Evolutionary conservation across 2,888 invertebrate genomes (phyloP).

Genomic region (Ectemnius lituratus): DNA sequence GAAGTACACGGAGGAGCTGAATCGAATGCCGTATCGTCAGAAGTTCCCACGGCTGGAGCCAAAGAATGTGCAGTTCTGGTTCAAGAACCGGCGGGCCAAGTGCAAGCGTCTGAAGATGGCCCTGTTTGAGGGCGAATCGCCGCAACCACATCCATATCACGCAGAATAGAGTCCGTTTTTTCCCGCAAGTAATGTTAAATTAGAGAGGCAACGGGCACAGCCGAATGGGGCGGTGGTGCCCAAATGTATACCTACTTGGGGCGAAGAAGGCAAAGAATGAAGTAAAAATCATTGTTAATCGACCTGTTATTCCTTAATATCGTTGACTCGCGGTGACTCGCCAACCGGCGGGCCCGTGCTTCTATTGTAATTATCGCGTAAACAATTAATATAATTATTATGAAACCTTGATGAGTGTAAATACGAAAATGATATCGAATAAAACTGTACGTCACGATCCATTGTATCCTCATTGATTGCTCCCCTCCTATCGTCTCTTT

Average conservation of each 20-base stretch:
- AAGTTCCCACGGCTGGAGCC: conserved; percentile 99
- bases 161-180: conserved; percentile 67
- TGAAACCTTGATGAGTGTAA: conserved; percentile 69
- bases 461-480: conserved; percentile 14
- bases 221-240: conserved; percentile 7
- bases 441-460: conserved; percentile 71
- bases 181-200: conserved; percentile 34
- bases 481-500: neutral
- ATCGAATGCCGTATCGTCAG: conserved; percentile 97
- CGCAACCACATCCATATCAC: conserved; percentile 78
- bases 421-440: conserved; percentile 74
- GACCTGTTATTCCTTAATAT: conserved; percentile 62
- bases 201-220: conserved; percentile 34
- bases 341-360: conserved; percentile 44
- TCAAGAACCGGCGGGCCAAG: conserved; percentile 98
- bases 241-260: conserved; percentile 27
- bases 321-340: conserved; percentile 50
- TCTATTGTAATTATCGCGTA: conserved; percentile 75
- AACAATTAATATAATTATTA: conserved; percentile 70
- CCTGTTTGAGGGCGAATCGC: conserved; percentile 86
- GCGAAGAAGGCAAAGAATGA: conserved; percentile 1
- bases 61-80: conserved; percentile 99
- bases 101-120: conserved; percentile 97
- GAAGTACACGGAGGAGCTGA: conserved; percentile 98
- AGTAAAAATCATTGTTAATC: conserved; percentile 49